Conservation (phyloP, 2,888 invertebrate species). For the Linnaemya tessellans region DNA sequence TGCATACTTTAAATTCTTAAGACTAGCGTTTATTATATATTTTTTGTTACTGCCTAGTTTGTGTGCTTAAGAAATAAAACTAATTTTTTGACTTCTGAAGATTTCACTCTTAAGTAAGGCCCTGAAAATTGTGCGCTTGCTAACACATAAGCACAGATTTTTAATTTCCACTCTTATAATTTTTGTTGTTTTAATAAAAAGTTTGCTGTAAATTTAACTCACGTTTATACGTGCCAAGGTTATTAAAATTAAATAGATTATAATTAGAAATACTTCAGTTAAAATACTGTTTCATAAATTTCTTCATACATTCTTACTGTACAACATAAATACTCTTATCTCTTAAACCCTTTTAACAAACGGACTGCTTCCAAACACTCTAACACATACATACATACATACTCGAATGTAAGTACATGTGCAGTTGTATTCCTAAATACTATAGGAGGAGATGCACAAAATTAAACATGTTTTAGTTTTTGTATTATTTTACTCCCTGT, state of each 20-base stretch:
- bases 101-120: slow-evolving; percentile 7
- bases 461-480: slow-evolving; percentile 25
- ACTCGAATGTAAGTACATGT: too few relatives aligned
- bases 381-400: background rate
- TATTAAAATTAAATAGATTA: slow-evolving; percentile 42
- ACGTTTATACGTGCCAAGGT: slow-evolving; percentile 49
- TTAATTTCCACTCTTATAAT: slow-evolving; percentile 12
- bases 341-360: background rate
- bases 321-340: background rate
- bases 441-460: background rate
- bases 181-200: slow-evolving; percentile 29
- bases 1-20: background rate
- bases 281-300: slow-evolving; percentile 19
- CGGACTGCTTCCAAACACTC: background rate
- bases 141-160: background rate
- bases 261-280: slow-evolving; percentile 45
- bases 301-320: background rate
- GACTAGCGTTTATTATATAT: slow-evolving; percentile 31
- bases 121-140: background rate
- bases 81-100: background rate
- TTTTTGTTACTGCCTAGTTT: background rate
- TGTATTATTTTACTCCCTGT: background rate
- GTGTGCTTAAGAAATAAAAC: background rate
- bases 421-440: too few relatives aligned
- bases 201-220: slow-evolving; percentile 5